phyloP scores from a whole-genome alignment of 2,113 vertebrate species.

The Esox niger region DNA sequence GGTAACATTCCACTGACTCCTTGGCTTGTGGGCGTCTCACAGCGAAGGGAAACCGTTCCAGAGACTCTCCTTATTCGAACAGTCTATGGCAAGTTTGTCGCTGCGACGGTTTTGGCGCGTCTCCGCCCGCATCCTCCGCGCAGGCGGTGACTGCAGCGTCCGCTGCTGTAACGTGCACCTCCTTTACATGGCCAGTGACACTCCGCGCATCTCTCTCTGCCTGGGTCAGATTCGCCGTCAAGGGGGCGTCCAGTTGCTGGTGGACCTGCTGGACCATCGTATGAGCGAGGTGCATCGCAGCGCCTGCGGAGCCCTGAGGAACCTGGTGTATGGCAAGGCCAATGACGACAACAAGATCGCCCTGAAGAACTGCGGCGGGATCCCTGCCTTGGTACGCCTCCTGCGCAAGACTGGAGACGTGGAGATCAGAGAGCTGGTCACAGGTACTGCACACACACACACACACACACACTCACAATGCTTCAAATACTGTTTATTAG shows the following conservation, averaged over 20 bases:
- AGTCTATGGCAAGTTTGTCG: no score
- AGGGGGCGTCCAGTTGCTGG: constrained; percentile 94
- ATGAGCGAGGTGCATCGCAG: constrained; percentile 98
- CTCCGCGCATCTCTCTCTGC: background rate
- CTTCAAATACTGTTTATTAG: no score
- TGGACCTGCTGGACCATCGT: constrained; percentile 95
- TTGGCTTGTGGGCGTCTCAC: no score
- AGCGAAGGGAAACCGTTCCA: no score
- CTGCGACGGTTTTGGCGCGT: no score
- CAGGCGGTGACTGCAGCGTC: no score
- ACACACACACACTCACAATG: background rate
- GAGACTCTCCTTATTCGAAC: no score
- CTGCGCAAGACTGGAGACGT: constrained; percentile 93
- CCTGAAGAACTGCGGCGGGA: constrained; percentile 96
- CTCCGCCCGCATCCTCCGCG: no score
- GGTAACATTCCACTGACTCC: no score
- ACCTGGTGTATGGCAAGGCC: constrained; percentile 96
- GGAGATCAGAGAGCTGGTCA: constrained; percentile 97
- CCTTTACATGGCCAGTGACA: no score
- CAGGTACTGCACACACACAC: constrained; percentile 73
- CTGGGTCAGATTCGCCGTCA: constrained; percentile 88
- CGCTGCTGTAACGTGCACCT: no score
- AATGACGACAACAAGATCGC: constrained; percentile 98
- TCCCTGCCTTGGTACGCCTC: constrained; percentile 92
- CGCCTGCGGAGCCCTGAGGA: constrained; percentile 95